Evolutionary conservation across 2,113 vertebrate species (phyloP).

Genomic region (Epinephelus moara): DNA sequence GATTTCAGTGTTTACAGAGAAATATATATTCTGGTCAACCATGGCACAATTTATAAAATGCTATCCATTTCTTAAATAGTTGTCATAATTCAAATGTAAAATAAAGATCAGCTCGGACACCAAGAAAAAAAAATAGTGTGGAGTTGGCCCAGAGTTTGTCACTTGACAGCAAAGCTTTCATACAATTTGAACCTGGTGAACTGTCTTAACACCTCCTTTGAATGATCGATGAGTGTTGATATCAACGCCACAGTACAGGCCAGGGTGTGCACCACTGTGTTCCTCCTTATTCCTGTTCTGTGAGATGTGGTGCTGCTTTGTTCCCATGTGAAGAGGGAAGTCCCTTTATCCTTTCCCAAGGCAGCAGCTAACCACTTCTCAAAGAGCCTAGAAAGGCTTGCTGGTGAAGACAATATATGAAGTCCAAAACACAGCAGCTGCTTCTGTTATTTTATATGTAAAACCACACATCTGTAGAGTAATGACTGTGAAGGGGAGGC

Average conservation of each 20-base stretch:
- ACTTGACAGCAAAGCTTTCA: background rate
- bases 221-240: slow-evolving; percentile 43
- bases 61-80: background rate
- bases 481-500: background rate
- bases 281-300: slow-evolving; percentile 57
- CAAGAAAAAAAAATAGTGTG: background rate
- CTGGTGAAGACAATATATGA: slow-evolving; percentile 18
- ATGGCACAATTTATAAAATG: background rate
- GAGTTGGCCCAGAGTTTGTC: background rate
- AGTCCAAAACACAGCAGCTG: slow-evolving; percentile 8
- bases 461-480: background rate
- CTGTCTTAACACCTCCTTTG: slow-evolving; percentile 14
- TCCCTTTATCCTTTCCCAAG: slow-evolving; percentile 63
- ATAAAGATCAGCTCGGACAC: background rate
- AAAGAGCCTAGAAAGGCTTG: slow-evolving; percentile 9
- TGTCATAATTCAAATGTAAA: background rate
- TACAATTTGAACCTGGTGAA: slow-evolving; percentile 20
- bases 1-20: background rate
- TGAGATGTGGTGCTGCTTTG: slow-evolving; percentile 57
- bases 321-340: slow-evolving; percentile 75
- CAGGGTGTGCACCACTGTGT: slow-evolving; percentile 42
- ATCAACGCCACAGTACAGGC: slow-evolving; percentile 18
- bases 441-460: background rate
- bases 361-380: slow-evolving; percentile 33
- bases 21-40: background rate